phyloP scores from a whole-genome alignment of 2,888 invertebrate genomes.

The Diadegma fenestrale region DNA sequence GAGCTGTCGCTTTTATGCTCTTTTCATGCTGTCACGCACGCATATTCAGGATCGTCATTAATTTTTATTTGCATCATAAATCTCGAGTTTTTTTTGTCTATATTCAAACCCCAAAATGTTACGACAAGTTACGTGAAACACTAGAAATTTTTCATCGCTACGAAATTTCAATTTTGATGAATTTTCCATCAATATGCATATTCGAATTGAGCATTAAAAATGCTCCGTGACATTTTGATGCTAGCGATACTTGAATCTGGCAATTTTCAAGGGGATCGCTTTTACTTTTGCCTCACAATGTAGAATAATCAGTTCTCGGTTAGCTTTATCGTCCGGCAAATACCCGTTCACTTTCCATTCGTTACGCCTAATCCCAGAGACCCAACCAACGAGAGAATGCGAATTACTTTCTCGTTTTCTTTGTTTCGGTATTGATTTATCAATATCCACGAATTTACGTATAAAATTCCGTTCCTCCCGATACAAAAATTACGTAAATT shows the following conservation, averaged over 20 bases:
- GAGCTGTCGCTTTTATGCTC: background rate
- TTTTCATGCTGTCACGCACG: background rate
- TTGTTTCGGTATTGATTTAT: slow-evolving; percentile 18
- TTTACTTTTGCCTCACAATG: background rate
- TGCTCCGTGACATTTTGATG: slow-evolving; percentile 15
- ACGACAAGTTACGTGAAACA: no score
- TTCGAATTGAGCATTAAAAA: slow-evolving; percentile 18
- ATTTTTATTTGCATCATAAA: slow-evolving; percentile 12
- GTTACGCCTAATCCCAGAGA: slow-evolving; percentile 55
- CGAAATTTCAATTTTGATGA: background rate
- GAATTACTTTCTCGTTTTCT: slow-evolving; percentile 25
- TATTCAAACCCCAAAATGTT: background rate
- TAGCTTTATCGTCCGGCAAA: slow-evolving; percentile 58
- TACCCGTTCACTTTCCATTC: slow-evolving; percentile 61
- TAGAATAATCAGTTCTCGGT: slow-evolving; percentile 30
- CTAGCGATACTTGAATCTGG: slow-evolving; percentile 7
- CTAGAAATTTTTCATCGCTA: background rate
- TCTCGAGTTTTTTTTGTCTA: background rate
- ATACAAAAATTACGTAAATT: background rate
- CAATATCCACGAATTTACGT: background rate
- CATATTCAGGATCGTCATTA: background rate
- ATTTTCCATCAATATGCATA: slow-evolving; percentile 6
- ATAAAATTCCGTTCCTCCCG: no score
- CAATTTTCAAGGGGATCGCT: slow-evolving; percentile 7
- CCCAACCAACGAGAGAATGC: slow-evolving; percentile 19